Conservation (phyloP, 2,113 vertebrate species). For the Pycnonotus jocosus region DNA sequence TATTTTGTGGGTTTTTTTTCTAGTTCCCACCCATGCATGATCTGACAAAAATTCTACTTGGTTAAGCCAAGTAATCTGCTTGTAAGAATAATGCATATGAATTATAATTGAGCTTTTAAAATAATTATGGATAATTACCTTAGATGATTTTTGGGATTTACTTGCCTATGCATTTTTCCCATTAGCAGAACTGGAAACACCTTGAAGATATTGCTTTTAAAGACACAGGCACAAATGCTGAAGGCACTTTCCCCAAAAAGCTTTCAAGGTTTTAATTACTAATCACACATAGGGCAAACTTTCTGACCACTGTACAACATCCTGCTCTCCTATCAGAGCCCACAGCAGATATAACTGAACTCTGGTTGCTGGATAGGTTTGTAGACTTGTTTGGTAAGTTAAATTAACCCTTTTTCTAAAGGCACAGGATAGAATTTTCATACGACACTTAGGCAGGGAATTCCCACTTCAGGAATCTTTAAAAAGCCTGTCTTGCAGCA, state of each 20-base stretch:
- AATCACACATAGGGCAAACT: neutral
- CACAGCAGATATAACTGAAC: neutral
- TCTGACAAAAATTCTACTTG: neutral
- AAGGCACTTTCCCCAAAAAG: conserved; percentile 38
- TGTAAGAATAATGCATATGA: neutral
- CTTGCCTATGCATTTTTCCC: neutral
- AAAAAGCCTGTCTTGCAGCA: conserved; percentile 44
- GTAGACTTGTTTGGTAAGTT: conserved; percentile 21
- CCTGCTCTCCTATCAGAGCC: neutral
- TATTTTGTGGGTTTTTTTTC: neutral
- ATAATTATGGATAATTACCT: neutral
- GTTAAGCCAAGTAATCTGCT: neutral
- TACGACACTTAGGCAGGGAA: conserved; percentile 17
- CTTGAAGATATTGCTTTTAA: neutral
- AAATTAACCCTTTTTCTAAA: conserved; percentile 43
- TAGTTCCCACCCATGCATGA: neutral
- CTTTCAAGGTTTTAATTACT: neutral
- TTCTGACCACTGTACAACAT: neutral
- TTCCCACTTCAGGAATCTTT: conserved; percentile 47
- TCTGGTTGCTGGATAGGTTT: conserved; percentile 7
- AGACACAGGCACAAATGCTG: conserved; percentile 30
- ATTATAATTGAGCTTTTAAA: neutral
- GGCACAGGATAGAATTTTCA: conserved; percentile 54
- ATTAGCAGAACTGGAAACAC: conserved; percentile 10
- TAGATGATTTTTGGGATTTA: neutral